phyloP scores from a whole-genome alignment of 35 echinoderm and acorn worm genomes.

The Diadema setosum region DNA sequence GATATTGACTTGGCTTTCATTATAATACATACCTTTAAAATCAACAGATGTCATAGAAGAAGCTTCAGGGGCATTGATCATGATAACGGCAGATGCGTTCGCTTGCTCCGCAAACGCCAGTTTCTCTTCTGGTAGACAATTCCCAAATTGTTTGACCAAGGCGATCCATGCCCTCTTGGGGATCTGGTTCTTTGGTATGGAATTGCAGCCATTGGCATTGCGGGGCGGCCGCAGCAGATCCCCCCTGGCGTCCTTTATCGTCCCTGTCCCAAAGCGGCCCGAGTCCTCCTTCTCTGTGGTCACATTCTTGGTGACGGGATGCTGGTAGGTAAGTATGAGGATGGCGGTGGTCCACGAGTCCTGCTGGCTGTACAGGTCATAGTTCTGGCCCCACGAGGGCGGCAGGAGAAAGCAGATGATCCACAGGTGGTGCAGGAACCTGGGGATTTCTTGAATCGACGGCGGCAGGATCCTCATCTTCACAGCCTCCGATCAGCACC shows the following conservation, averaged over 20 bases:
- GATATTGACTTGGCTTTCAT: too few relatives aligned
- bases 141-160: slow-evolving; percentile 23
- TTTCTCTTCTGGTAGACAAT: slow-evolving; percentile 33
- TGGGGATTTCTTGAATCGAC: neutral
- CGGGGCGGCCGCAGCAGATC: neutral
- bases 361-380: neutral
- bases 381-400: slow-evolving; percentile 1
- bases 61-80: slow-evolving; percentile 22
- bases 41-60: slow-evolving; percentile 6
- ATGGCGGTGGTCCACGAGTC: slow-evolving; percentile 14
- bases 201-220: neutral
- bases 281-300: slow-evolving; percentile 6
- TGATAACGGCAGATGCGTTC: slow-evolving; percentile 31
- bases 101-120: slow-evolving; percentile 35
- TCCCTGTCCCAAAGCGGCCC: neutral
- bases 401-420: slow-evolving; percentile 4
- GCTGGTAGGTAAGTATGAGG: slow-evolving; percentile 4
- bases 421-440: neutral
- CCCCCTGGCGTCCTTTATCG: neutral
- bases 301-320: neutral
- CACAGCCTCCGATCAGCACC: too few relatives aligned
- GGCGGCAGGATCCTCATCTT: slow-evolving; percentile 5
- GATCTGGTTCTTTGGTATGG: neutral
- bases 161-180: slow-evolving; percentile 36
- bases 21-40: slow-evolving; percentile 11